A percentile compares a stretch with the other conserved stretches of the same genome.
Conservation (phyloP, 2,888 invertebrate genomes). For the Dasypolia templi region DNA sequence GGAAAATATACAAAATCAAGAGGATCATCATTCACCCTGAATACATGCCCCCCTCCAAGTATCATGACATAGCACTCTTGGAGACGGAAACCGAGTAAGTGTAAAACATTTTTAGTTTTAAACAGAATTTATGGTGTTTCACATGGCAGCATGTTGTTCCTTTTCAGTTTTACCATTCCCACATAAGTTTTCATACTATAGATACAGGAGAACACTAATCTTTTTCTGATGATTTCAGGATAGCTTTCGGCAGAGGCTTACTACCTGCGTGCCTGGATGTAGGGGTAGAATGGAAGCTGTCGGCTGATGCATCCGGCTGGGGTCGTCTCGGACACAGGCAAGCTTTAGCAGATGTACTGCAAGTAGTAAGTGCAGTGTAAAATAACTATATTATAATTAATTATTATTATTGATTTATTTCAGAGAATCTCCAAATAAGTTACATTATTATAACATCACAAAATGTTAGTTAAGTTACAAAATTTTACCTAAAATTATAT, state of each 20-base stretch:
- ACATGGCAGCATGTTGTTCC: neutral
- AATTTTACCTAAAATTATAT: no score
- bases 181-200: neutral
- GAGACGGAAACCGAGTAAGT: constrained; percentile 65
- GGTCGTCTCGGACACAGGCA: constrained; percentile 51
- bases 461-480: no score
- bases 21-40: constrained; percentile 67
- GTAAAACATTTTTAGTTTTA: neutral
- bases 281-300: neutral
- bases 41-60: constrained; percentile 70
- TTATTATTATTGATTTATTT: no score
- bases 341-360: constrained; percentile 50
- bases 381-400: neutral
- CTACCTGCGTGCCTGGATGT: constrained; percentile 56
- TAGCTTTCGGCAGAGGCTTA: constrained; percentile 48
- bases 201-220: neutral
- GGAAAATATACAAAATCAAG: constrained; percentile 57
- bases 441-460: no score
- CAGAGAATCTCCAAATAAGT: no score
- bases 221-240: constrained; percentile 44
- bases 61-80: constrained; percentile 77
- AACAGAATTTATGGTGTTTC: neutral
- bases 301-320: constrained; percentile 56
- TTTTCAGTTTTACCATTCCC: neutral
- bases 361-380: constrained; percentile 53